Base-by-base conservation (phyloP, 2,888 invertebrate genomes). In the Cheilosia vernalis region DNA sequence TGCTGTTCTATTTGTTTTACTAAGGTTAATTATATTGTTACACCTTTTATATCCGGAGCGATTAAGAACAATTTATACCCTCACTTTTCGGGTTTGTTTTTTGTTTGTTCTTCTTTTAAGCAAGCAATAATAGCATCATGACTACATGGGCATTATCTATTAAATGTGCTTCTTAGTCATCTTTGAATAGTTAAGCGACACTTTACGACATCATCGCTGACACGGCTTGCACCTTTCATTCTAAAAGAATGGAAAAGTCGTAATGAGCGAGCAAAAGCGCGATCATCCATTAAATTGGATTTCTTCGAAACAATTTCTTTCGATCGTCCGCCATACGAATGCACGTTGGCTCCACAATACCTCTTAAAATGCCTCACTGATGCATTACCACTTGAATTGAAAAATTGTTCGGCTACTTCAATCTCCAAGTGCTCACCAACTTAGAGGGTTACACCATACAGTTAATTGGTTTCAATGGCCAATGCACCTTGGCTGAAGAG, bases 221-320 rank as follows among this genome's bases (percentile, higher is more conserved):
- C 19, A 24, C 60, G 49, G 7, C 17, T 49, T 60, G 53, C 40
- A 30, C 47, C 69, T 70, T 70, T 13, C 42, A 67, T 27, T 40
- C 30, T 4, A 37, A 15, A 58, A 7, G n/a, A 69, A 30, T 5
- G 44, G 33, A 47, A 15, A 40, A 72, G n/a, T 30, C n/a, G 2
- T 70, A 70, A 70, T 49, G 69, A 70, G 37, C 40, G 33, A 40
- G 27, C 7, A 61, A 21, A 72, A 72, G 33, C 19, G 51, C 61
- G 44, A 63, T 63, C 64, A 64, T 74, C 53, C 64, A 58, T 66
- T 58, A 58, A 74, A 74, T 66, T 64, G 64, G 17, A 49, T 66
- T 66, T 74, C 27, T 56, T 66, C n/a, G 4, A 66, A 63, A 44
- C 13, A 17, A 30, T 44, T 47, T 37, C 37, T 17, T 27, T 51